Conservation (phyloP, 2,888 invertebrate species). For the Chironomus riparius region DNA sequence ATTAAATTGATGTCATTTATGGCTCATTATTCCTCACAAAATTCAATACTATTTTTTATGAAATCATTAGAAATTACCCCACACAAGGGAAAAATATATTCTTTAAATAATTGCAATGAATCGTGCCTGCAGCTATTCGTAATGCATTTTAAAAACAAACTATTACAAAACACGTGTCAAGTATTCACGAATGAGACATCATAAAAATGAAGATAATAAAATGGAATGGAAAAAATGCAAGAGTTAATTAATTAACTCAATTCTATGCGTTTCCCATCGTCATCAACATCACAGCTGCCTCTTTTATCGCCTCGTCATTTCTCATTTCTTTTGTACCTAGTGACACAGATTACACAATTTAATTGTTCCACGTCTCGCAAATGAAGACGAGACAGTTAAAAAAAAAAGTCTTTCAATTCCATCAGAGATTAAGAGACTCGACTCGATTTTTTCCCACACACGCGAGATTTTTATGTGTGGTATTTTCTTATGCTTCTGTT, state of each 20-base stretch:
- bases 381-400: too few species aligned
- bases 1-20: not conserved
- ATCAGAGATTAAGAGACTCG: not conserved
- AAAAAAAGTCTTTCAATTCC: not conserved
- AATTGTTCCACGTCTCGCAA: slow-evolving; percentile 3
- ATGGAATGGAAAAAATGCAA: not conserved
- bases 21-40: not conserved
- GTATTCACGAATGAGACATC: not conserved
- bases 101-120: not conserved
- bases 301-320: not conserved
- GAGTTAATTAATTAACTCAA: slow-evolving; percentile 21
- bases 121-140: too few species aligned
- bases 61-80: not conserved
- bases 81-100: not conserved
- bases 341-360: slow-evolving; percentile 24
- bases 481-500: not conserved
- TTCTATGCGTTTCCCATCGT: slow-evolving; percentile 21
- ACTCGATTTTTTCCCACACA: slow-evolving; percentile 12
- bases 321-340: not conserved
- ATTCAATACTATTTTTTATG: not conserved
- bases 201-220: not conserved
- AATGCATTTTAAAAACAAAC: not conserved
- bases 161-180: slow-evolving; percentile 1
- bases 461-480: slow-evolving; percentile 1
- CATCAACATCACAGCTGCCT: not conserved